phyloP scores from a whole-genome alignment of 2,113 vertebrate genomes.

The Abramis brama region DNA sequence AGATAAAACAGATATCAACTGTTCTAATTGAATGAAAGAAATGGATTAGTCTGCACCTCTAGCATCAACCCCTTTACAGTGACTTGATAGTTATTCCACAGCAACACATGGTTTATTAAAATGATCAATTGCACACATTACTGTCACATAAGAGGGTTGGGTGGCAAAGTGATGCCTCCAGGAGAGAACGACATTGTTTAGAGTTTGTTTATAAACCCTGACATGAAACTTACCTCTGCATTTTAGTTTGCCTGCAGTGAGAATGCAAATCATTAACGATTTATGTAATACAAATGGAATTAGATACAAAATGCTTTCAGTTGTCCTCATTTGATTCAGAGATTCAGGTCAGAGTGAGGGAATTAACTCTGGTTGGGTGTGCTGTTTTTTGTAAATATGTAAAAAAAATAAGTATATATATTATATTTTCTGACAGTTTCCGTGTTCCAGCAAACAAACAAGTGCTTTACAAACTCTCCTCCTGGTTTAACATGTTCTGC shows the following conservation, averaged over 20 bases:
- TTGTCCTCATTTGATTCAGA: background rate
- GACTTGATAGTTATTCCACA: background rate
- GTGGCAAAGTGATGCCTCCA: background rate
- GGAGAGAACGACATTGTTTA: background rate
- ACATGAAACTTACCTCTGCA: background rate
- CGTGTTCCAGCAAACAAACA: background rate
- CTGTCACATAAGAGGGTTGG: background rate
- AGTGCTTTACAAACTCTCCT: background rate
- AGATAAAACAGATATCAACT: too few species aligned
- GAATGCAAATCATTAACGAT: background rate
- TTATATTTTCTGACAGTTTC: background rate
- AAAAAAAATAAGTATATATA: too few species aligned
- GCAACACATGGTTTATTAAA: background rate
- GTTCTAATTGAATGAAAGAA: too few species aligned
- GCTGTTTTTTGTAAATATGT: background rate
- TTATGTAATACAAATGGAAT: background rate
- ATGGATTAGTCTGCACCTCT: too few species aligned
- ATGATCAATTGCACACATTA: background rate
- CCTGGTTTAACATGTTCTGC: background rate
- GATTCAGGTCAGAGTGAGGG: background rate
- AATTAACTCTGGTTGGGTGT: background rate
- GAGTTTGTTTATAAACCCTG: slow-evolving; percentile 3
- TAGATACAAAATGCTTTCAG: background rate
- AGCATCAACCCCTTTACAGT: background rate
- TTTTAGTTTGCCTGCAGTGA: background rate